phyloP scores from a whole-genome alignment of 2,113 vertebrate species.

The Clarias batrachus region DNA sequence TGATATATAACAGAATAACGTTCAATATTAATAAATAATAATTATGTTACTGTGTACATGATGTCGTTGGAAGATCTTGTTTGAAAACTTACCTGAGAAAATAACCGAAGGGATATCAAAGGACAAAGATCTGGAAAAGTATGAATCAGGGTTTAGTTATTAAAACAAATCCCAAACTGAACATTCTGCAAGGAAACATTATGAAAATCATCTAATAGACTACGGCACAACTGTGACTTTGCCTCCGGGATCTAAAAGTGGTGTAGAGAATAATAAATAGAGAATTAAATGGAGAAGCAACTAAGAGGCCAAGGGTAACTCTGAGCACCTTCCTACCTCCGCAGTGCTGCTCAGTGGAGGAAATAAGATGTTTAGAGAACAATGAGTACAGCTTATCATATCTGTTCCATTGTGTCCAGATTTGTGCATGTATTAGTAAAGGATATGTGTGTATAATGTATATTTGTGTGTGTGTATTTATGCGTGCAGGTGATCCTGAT shows the following conservation, averaged over 20 bases:
- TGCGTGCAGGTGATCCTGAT: constrained; percentile 86
- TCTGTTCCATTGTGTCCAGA: neutral
- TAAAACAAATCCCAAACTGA: neutral
- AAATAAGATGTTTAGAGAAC: neutral
- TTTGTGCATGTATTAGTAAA: neutral
- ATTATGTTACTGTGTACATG: neutral
- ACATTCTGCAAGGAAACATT: too few species aligned
- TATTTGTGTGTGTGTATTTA: neutral
- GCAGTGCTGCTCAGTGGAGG: neutral
- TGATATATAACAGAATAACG: too few species aligned
- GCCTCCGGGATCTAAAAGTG: neutral
- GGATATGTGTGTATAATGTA: neutral
- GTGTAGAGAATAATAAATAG: neutral
- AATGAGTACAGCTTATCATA: neutral
- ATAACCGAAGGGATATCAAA: neutral
- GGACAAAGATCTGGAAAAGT: neutral
- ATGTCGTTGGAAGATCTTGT: neutral
- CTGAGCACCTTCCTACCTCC: neutral
- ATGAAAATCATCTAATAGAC: neutral
- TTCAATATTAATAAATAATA: neutral
- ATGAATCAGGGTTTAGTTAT: neutral
- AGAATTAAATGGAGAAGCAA: neutral
- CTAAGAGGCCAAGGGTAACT: neutral
- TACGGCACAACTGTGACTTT: neutral
- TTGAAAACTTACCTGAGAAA: neutral